Base-by-base conservation (phyloP, 2,888 invertebrate species). In the Pharmacophagus antenor region DNA sequence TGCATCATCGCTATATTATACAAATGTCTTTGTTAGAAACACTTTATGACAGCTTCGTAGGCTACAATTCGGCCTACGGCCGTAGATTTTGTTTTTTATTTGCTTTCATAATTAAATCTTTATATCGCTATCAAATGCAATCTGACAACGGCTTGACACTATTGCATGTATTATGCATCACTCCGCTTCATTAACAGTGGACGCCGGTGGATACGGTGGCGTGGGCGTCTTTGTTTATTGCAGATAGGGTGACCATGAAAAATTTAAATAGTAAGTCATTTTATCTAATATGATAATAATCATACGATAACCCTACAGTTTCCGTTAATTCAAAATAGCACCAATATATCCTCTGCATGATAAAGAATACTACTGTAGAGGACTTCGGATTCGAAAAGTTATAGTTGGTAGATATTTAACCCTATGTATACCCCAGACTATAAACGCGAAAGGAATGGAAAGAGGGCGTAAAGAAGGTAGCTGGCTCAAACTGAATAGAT, bases 161-260 rank as follows among this genome's bases (percentile, higher is more conserved):
- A 23, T 46, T 60, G 54, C 56, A 60, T 52, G 56, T 48, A 57
- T 56, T 57, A 61, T 57, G 53, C 49, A 57, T 49, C 47, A 57
- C 18, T 41, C 25, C 51, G 20, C 22, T 54, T 56, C 51, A 60
- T 60, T 60, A 61, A 52, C 55, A 47, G 41, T 56, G 41, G 47
- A 61, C 27, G 60, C 15, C 47, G 52, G 55, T 44, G 55, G 55
- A 51, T 41, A 41, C 54, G 37, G 22, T 37, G 31, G 60, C 54
- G 60, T 61, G 60, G 60, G 60, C 42, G 60, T 56, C 47, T 55
- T 60, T 50, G 55, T 51, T 50, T 52, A 56, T 52, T 8, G 25
- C 44, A 6, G 22, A n/a, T 47, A 56, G 56, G 60, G 56, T 61
- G 46, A 46, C 27, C 25, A 31, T 23, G 21, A 25, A 42, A 21